phyloP scores from a whole-genome alignment of 2,113 vertebrate genomes.

The Sisor rabdophorus region DNA sequence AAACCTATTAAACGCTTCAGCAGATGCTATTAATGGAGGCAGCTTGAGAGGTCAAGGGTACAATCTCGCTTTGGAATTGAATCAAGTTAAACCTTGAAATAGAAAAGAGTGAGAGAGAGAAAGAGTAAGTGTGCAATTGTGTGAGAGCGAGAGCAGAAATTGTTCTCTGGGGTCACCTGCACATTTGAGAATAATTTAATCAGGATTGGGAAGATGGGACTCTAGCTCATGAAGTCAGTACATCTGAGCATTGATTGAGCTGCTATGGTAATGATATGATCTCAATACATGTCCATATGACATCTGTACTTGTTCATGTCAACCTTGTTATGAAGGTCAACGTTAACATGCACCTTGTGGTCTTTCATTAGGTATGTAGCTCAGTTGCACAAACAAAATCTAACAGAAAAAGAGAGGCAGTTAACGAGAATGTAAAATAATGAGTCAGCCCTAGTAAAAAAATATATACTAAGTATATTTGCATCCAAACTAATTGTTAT shows the following conservation, averaged over 20 bases:
- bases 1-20: conserved; percentile 57
- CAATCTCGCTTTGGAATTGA: conserved; percentile 52
- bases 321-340: conserved; percentile 36
- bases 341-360: conserved; percentile 4
- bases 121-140: conserved; percentile 26
- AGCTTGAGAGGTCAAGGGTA: conserved; percentile 53
- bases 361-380: conserved; percentile 12
- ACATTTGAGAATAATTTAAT: conserved; percentile 57
- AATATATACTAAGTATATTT: no score
- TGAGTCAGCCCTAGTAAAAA: no score
- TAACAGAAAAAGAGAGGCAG: background rate
- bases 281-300: conserved; percentile 37
- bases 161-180: conserved; percentile 46
- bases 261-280: conserved; percentile 35
- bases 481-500: no score
- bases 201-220: conserved; percentile 42
- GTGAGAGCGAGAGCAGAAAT: conserved; percentile 20
- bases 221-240: conserved; percentile 25
- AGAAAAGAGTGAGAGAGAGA: conserved; percentile 30
- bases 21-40: conserved; percentile 51
- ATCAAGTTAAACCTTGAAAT: conserved; percentile 55
- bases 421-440: no score
- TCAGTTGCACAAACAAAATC: conserved; percentile 23
- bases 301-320: conserved; percentile 39
- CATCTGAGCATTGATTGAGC: conserved; percentile 47